Percentiles rank a stretch among this genome's conserved stretches.
These are phyloP conservation scores for Rotaria sp. DNA, from an alignment of 2,888 invertebrate species.

Conservation along the genomic window DNA sequence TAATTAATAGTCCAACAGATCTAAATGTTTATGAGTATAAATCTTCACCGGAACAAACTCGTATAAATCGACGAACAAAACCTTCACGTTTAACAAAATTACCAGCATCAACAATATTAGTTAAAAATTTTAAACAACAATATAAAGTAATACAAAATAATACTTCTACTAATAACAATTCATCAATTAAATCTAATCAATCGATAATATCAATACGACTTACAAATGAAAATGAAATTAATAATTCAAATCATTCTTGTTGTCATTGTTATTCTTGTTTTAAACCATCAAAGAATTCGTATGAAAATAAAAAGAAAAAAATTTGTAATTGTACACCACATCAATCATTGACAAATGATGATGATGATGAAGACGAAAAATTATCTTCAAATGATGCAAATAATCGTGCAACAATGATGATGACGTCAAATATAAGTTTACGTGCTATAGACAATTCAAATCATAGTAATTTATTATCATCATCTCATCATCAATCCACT, in stretches of 20 bases:
- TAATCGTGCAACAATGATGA: background rate
- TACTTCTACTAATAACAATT: background rate
- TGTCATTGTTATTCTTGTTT: background rate
- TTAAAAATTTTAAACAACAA: background rate
- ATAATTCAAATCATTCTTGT: background rate
- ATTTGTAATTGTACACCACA: background rate
- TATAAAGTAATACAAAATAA: background rate
- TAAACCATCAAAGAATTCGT: background rate
- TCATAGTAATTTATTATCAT: background rate
- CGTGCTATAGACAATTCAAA: background rate
- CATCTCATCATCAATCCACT: background rate
- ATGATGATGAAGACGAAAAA: background rate
- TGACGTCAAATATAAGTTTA: background rate
- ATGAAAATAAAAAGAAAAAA: background rate
- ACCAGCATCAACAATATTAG: background rate
- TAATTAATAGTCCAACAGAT: background rate
- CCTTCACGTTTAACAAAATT: background rate
- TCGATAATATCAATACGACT: background rate
- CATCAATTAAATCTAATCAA: background rate
- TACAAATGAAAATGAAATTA: background rate
- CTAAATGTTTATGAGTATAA: background rate
- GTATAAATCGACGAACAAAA: background rate
- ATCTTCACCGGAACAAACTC: background rate
- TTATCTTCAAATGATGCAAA: background rate
- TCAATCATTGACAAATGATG: slow-evolving; percentile 7